Base-by-base conservation (phyloP, 2,888 invertebrate species). In the Sesamia inferens region DNA sequence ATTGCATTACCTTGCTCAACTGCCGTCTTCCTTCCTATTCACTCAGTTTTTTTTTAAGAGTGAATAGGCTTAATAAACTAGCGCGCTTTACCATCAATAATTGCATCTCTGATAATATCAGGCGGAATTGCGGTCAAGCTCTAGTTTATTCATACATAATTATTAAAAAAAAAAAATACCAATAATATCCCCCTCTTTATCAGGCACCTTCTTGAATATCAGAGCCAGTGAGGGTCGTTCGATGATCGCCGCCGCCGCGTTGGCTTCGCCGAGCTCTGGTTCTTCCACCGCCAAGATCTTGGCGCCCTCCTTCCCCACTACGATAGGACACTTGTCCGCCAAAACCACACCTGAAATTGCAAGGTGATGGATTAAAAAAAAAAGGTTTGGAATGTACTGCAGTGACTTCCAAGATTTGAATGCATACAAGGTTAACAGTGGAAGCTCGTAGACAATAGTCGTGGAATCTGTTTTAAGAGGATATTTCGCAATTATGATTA, bases 261-360 rank as follows among this genome's bases (percentile, higher is more conserved):
- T 92, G 10, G 91, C 89, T 5, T 90, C 85, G 0, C 87, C 92
- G 71, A 96, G 87, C 76, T 91, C 92, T 0, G 92, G 93, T 55
- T 94, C 94, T 71, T 96, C 96, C 51, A 92, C 88, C 0, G 92
- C 93, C 62, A 96, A 86, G 61, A 92, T 86, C 76, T 90, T 90
- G 2, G 92, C 90, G 0, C 89, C 91, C 1, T 95, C 93, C 68
- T 93, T 93, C 11, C 92, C 92, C 54, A 96, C 80, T 19, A 96
- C 92, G 19, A 95, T 83, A 0, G 96, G 96, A 48, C 94, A 95
- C 78, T 96, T 96, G 87, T 96, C 96, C 16, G 96, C 95, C 64
- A 96, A 85, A n/a, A 93, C 71, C 1, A 96, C 88, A 16, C 96
- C 96, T 96, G 88, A 4, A 87, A 68, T 54, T 19, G 5, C 0